phyloP scores from a whole-genome alignment of 2,797 vertebrate species.

The Micrastur ruficollis region DNA sequence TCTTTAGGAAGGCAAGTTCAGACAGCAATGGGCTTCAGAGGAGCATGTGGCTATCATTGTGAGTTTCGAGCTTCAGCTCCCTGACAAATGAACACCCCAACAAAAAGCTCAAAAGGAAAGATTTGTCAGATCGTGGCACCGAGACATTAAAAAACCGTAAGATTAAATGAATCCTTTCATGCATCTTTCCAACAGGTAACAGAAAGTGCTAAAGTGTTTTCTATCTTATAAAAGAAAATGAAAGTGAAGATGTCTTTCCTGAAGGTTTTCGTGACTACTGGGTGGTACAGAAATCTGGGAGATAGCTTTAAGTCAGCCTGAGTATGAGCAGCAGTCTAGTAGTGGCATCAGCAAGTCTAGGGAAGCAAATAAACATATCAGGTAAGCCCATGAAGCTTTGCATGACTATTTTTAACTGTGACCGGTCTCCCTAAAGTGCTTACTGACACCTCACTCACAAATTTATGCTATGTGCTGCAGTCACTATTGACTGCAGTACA shows the following conservation, averaged over 20 bases:
- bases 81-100: background rate
- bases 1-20: background rate
- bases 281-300: background rate
- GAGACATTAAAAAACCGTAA: background rate
- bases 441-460: background rate
- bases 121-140: background rate
- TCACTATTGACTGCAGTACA: background rate
- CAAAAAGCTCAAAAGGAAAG: background rate
- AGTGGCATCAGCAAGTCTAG: background rate
- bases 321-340: background rate
- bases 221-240: background rate
- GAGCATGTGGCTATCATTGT: background rate
- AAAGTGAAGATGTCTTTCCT: background rate
- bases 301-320: background rate
- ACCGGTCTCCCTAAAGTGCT: background rate
- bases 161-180: background rate
- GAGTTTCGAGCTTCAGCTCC: background rate
- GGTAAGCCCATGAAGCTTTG: background rate
- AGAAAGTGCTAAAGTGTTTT: background rate
- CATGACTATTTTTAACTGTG: fast-evolving
- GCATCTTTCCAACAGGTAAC: background rate
- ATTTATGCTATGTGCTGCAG: background rate
- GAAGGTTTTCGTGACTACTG: background rate
- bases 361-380: background rate
- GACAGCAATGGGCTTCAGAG: background rate